Percentiles rank a stretch among this genome's conserved stretches.
Evolutionary conservation across 2,888 invertebrate genomes (phyloP).

Genomic region (Standfussiana lucernea): DNA sequence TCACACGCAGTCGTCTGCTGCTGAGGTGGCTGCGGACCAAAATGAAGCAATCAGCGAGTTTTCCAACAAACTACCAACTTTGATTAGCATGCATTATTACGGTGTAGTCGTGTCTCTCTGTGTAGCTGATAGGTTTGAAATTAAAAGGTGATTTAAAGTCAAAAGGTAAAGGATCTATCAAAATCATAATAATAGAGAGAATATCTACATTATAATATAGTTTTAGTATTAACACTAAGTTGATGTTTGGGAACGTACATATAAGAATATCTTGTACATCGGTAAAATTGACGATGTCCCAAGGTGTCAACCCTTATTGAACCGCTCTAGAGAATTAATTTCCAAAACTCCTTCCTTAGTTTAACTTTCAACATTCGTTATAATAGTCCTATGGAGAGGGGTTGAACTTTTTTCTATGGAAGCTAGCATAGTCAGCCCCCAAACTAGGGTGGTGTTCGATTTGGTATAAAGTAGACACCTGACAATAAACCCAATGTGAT

Average conservation of each 20-base stretch:
- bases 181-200: neutral
- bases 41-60: slow-evolving; percentile 49
- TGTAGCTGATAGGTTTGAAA: neutral
- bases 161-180: neutral
- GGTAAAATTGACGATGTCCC: neutral
- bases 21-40: slow-evolving; percentile 12
- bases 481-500: neutral
- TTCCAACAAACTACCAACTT: slow-evolving; percentile 44
- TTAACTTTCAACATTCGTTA: neutral
- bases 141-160: neutral
- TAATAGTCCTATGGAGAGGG: neutral
- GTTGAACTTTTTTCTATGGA: neutral
- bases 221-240: neutral
- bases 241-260: neutral
- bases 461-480: neutral
- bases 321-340: neutral
- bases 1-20: slow-evolving; percentile 38
- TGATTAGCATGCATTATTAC: slow-evolving; percentile 38
- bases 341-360: neutral
- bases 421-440: neutral
- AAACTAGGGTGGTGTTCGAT: neutral
- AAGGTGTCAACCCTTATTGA: neutral
- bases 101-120: neutral
- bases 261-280: neutral
- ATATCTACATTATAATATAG: neutral